Percentiles rank a stretch among this genome's conserved stretches.
Conservation (phyloP, 2,113 vertebrate species). For the Shinisaurus crocodilurus region DNA sequence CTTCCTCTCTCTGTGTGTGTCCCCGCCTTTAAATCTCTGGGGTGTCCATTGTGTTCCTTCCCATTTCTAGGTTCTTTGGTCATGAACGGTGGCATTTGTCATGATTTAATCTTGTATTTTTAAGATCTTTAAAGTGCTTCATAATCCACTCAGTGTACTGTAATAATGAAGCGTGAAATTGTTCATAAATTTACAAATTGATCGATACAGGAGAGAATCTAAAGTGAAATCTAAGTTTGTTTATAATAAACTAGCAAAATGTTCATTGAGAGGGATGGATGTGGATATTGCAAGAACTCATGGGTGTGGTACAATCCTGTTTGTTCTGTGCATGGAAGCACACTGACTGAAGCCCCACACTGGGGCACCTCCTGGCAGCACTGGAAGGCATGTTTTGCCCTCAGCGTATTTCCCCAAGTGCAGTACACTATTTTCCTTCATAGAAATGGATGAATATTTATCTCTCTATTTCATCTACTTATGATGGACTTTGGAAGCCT, state of each 20-base stretch:
- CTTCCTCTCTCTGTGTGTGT: neutral
- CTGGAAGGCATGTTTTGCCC: neutral
- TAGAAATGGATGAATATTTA: neutral
- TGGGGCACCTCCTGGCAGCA: too few relatives aligned
- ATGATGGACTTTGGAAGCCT: too few relatives aligned
- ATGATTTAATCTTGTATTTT: neutral
- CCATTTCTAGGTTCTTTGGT: neutral
- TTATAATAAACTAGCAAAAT: neutral
- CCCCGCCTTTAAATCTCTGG: neutral
- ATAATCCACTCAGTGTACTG: neutral
- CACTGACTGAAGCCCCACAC: neutral
- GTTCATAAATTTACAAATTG: constrained; percentile 19
- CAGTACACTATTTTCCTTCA: neutral
- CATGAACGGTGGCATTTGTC: neutral
- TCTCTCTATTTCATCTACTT: neutral
- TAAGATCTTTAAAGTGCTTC: constrained; percentile 23
- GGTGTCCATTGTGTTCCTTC: neutral
- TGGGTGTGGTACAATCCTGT: neutral
- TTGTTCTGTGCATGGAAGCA: neutral
- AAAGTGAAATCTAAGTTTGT: neutral
- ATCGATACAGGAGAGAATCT: neutral
- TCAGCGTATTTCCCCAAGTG: neutral
- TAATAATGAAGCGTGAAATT: neutral
- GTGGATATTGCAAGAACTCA: neutral
- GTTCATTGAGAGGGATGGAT: neutral